Conservation (phyloP, 2,888 invertebrate species). For the Cotesia congregata region DNA sequence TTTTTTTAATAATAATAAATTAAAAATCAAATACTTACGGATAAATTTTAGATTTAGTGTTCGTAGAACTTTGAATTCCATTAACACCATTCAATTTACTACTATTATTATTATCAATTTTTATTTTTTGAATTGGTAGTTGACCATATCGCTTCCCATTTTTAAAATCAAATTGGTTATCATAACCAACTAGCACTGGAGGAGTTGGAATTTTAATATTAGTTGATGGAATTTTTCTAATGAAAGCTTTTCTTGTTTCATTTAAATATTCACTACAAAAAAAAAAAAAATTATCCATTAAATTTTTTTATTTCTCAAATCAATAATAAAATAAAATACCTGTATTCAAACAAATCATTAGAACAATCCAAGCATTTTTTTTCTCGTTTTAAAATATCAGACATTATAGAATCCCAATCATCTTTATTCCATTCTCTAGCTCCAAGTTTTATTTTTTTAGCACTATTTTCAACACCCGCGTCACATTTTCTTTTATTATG, state of each 20-base stretch:
- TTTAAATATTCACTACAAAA: conserved; percentile 27
- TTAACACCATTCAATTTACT: background rate
- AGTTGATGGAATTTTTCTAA: conserved; percentile 2
- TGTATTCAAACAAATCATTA: conserved; percentile 23
- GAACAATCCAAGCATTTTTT: conserved; percentile 3
- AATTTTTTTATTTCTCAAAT: background rate
- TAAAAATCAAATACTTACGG: background rate
- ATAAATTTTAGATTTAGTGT: background rate
- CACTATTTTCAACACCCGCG: background rate
- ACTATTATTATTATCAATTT: background rate
- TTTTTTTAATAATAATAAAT: background rate
- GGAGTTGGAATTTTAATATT: conserved; percentile 6
- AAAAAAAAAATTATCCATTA: background rate
- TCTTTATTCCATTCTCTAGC: background rate
- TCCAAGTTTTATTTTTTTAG: too few relatives aligned
- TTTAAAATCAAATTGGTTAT: conserved; percentile 36
- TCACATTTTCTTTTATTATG: background rate
- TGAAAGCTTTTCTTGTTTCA: conserved; percentile 5
- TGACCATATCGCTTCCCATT: conserved; percentile 23
- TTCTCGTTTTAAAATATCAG: conserved; percentile 12
- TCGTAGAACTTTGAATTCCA: background rate
- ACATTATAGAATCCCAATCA: background rate
- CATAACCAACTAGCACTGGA: conserved; percentile 28
- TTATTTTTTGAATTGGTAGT: conserved; percentile 23
- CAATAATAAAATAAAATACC: conserved; percentile 7